phyloP scores from a whole-genome alignment of 2,113 vertebrate genomes.

The Aegotheles bennettii region DNA sequence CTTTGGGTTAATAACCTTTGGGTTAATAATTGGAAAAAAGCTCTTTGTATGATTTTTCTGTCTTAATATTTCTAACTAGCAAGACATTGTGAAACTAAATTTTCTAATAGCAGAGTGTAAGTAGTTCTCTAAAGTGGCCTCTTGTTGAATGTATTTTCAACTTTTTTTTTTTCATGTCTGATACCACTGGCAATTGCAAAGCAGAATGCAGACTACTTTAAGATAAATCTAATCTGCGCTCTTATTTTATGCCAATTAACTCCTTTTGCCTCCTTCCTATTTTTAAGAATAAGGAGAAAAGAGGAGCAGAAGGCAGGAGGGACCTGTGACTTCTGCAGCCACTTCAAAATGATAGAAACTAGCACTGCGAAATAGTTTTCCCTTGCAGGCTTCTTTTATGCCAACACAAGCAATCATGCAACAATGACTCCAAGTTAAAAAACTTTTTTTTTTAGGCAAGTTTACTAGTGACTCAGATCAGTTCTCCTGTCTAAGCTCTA shows the following conservation, averaged over 20 bases:
- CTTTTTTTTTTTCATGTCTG: not conserved
- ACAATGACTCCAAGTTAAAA: not conserved
- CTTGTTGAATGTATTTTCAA: not conserved
- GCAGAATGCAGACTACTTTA: not conserved
- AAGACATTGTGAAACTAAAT: not conserved
- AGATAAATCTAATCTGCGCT: not conserved
- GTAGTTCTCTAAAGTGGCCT: not conserved
- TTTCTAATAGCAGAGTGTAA: not conserved
- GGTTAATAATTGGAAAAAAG: not conserved
- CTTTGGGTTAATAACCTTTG: slow-evolving; percentile 2
- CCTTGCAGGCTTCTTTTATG: not conserved
- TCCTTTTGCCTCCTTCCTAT: not conserved
- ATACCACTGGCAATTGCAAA: not conserved
- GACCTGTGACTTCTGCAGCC: not conserved
- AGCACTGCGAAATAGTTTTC: not conserved
- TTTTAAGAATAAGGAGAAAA: not conserved
- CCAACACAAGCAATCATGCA: not conserved
- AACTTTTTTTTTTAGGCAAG: not conserved
- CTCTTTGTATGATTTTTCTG: not conserved
- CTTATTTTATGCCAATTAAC: not conserved
- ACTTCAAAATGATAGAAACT: not conserved
- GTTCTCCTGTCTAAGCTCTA: not conserved
- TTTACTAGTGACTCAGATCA: not conserved
- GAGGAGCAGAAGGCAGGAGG: not conserved
- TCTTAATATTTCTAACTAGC: not conserved